Percentiles rank a stretch among this genome's conserved stretches.
These are phyloP conservation scores for Pelochelys cantorii DNA, from an alignment of 2,797 vertebrate species.

Conservation along the genomic window DNA sequence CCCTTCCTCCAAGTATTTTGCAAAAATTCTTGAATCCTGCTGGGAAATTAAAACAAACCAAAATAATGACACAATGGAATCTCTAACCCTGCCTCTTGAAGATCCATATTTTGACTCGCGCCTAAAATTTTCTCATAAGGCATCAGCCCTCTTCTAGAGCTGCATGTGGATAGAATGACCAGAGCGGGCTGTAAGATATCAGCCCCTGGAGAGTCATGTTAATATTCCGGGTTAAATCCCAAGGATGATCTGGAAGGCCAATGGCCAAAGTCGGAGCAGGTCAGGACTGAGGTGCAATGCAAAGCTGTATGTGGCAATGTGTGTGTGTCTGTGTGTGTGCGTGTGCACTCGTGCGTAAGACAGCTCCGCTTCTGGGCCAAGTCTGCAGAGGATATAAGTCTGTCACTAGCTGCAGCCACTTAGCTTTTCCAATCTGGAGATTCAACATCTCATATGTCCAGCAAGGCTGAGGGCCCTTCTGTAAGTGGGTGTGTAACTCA, in stretches of 20 bases:
- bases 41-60: neutral
- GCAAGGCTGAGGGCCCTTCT: neutral
- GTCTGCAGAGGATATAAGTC: neutral
- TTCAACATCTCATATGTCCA: neutral
- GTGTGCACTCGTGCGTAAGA: neutral
- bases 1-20: neutral
- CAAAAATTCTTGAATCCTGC: neutral
- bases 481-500: neutral
- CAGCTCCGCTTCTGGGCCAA: neutral
- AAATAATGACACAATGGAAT: neutral
- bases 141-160: neutral
- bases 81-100: neutral
- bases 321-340: too few relatives aligned
- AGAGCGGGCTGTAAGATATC: neutral
- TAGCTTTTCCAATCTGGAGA: neutral
- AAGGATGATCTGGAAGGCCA: neutral
- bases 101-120: neutral
- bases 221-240: neutral
- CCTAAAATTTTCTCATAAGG: neutral
- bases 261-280: neutral
- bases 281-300: neutral
- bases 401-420: neutral
- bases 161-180: neutral
- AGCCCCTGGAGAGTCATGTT: neutral
- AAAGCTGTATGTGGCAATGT: neutral